Evolutionary conservation across 1,140 invertebrate genomes (phyloP).

Genomic region (Drosophila pseudoobscura): DNA sequence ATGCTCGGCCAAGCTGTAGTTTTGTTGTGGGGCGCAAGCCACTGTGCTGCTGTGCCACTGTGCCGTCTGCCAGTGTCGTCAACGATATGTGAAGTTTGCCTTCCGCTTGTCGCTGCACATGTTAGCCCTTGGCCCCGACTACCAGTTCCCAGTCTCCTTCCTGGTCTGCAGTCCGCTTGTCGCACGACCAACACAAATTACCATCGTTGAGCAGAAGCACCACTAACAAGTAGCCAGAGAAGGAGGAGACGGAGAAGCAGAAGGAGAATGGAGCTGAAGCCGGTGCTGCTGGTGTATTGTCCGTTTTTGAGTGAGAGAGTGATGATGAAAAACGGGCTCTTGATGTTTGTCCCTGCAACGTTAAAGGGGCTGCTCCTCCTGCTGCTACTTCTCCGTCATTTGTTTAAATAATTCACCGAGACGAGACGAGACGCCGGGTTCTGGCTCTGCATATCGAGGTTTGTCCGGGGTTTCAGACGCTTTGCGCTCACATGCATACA

Average conservation of each 20-base stretch:
- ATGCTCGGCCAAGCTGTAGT: too few species aligned
- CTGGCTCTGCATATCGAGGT: conserved; percentile 50
- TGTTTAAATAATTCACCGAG: conserved; percentile 64
- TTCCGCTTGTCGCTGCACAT: conserved; percentile 27
- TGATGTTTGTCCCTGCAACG: conserved; percentile 25
- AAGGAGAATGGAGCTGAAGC: background rate
- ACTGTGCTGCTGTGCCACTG: background rate
- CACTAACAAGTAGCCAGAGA: conserved; percentile 33
- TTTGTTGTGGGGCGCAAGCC: too few species aligned
- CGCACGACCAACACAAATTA: conserved; percentile 48
- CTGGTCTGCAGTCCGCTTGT: conserved; percentile 5
- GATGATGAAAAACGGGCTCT: conserved; percentile 52
- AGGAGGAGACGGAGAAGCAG: background rate
- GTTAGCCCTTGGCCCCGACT: conserved; percentile 12
- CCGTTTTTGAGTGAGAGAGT: conserved; percentile 42
- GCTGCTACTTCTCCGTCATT: conserved; percentile 12
- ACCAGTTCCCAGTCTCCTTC: background rate
- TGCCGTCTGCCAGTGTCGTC: conserved; percentile 6
- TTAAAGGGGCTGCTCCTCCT: background rate
- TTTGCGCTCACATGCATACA: conserved; percentile 26
- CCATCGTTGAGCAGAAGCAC: conserved; percentile 51
- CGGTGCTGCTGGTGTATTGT: conserved; percentile 14
- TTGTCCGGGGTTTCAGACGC: conserved; percentile 8
- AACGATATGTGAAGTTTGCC: conserved; percentile 11
- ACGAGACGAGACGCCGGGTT: conserved; percentile 22